These are phyloP conservation scores for Aethina tumida DNA, from an alignment of 1,140 invertebrate genomes.

Conservation along the genomic window DNA sequence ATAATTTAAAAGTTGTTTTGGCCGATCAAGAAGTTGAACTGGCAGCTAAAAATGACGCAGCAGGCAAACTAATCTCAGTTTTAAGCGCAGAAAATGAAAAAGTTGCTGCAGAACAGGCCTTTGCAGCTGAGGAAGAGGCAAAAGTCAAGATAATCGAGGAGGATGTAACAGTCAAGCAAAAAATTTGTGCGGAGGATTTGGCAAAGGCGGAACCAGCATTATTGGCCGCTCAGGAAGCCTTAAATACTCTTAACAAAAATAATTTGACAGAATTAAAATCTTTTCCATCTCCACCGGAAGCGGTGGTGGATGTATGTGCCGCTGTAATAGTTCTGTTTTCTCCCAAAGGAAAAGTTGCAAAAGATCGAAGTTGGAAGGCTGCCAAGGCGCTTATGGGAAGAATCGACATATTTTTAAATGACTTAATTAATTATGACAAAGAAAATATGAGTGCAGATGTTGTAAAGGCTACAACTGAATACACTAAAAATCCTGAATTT, in stretches of 20 bases:
- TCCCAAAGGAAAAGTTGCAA: conserved; percentile 79
- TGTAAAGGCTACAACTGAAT: conserved; percentile 58
- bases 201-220: conserved; percentile 85
- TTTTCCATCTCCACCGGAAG: conserved; percentile 72
- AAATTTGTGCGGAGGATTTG: conserved; percentile 81
- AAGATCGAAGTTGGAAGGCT: conserved; percentile 88
- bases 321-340: conserved; percentile 82
- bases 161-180: conserved; percentile 74
- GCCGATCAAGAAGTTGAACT: conserved; percentile 83
- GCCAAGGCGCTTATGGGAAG: conserved; percentile 79
- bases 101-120: conserved; percentile 77
- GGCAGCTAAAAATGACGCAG: conserved; percentile 80
- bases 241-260: conserved; percentile 88
- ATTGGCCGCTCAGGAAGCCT: conserved; percentile 75
- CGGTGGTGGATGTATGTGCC: conserved; percentile 75
- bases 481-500: conserved; percentile 63
- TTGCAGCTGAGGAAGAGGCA: conserved; percentile 75
- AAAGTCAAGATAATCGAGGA: conserved; percentile 84
- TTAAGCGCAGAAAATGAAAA: conserved; percentile 86
- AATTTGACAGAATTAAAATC: conserved; percentile 93
- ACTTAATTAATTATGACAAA: conserved; percentile 84
- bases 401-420: conserved; percentile 76
- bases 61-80: conserved; percentile 80
- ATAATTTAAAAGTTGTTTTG: conserved; percentile 45
- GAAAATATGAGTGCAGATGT: conserved; percentile 87